Evolutionary conservation across 2,113 vertebrate species (phyloP).

Genomic region (Himantopus leucocephalus): DNA sequence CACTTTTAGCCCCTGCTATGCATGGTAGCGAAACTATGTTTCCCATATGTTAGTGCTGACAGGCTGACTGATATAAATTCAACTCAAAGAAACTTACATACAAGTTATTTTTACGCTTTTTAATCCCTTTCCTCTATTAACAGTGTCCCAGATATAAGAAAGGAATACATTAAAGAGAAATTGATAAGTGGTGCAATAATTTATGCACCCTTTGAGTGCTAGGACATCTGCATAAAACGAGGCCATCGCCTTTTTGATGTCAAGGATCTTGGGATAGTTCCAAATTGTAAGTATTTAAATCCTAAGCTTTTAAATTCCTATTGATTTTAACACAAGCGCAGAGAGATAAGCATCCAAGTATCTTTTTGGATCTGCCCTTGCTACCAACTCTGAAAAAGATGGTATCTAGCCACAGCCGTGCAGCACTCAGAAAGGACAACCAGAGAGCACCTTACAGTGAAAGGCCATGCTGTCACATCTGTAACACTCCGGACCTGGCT

Average conservation of each 20-base stretch:
- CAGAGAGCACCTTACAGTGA: not conserved
- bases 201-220: slow-evolving; percentile 68
- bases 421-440: not conserved
- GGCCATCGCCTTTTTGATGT: slow-evolving; percentile 52
- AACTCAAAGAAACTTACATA: slow-evolving; percentile 65
- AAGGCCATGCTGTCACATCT: not conserved
- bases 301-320: slow-evolving; percentile 48
- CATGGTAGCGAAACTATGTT: slow-evolving; percentile 62
- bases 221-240: slow-evolving; percentile 60
- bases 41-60: slow-evolving; percentile 70
- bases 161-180: slow-evolving; percentile 66
- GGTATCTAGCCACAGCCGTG: not conserved
- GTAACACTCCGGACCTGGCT: not conserved
- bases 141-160: slow-evolving; percentile 46
- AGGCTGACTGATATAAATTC: slow-evolving; percentile 69
- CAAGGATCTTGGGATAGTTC: slow-evolving; percentile 57
- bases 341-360: slow-evolving; percentile 27
- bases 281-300: slow-evolving; percentile 61
- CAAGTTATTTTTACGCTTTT: slow-evolving; percentile 64
- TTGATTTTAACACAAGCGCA: slow-evolving; percentile 37
- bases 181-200: slow-evolving; percentile 61
- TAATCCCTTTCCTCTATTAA: slow-evolving; percentile 62
- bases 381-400: not conserved
- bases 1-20: slow-evolving; percentile 65
- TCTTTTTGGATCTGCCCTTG: slow-evolving; percentile 14